phyloP scores from a whole-genome alignment of 37 sponge, comb jelly and placozoan species.

The Agelas oroides region DNA sequence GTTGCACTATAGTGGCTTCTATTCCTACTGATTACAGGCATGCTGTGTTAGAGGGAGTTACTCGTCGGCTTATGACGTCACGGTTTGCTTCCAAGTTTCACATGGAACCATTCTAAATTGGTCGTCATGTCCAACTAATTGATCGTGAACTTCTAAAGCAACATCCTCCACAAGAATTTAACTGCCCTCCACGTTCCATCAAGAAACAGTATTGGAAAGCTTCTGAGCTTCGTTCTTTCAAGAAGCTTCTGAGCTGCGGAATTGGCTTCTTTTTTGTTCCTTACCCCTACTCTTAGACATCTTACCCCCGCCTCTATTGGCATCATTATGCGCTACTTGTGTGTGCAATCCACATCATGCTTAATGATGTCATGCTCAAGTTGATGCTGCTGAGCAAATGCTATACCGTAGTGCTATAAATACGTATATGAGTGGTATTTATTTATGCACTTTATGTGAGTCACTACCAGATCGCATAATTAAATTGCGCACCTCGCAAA shows the following conservation, averaged over 20 bases:
- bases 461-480: no score
- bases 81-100: constrained; percentile 41
- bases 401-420: no score
- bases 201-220: constrained; percentile 14
- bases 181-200: constrained; percentile 6
- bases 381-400: constrained; percentile 52
- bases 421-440: no score
- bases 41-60: constrained; percentile 14
- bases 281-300: constrained; percentile 10
- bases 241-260: constrained; percentile 30
- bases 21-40: constrained; percentile 46
- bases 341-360: constrained; percentile 49
- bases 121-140: constrained; percentile 2
- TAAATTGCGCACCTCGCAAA: no score
- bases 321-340: constrained; percentile 47
- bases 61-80: background rate
- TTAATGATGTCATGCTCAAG: background rate
- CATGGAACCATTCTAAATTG: constrained; percentile 31
- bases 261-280: constrained; percentile 25
- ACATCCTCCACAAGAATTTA: constrained; percentile 23
- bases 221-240: no score
- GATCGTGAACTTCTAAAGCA: background rate
- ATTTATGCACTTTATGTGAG: no score
- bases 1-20: background rate
- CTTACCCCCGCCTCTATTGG: constrained; percentile 25